A percentile compares a stretch with the other conserved stretches of the same genome.
Evolutionary conservation across 2,797 vertebrate species (phyloP).

Genomic region (Hemitrygon akajei): DNA sequence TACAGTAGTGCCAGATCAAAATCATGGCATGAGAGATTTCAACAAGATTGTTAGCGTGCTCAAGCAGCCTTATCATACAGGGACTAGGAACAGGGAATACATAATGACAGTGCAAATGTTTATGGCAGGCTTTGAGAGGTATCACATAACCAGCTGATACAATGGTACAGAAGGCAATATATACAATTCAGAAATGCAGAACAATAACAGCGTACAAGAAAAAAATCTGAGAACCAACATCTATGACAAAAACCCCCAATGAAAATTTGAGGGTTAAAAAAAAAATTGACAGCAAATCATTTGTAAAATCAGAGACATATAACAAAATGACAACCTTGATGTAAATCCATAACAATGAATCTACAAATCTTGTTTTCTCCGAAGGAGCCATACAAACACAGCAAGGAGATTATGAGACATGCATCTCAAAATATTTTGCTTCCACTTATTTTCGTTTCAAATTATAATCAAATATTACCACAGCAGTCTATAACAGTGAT

Average conservation of each 20-base stretch:
- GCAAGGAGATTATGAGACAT: neutral
- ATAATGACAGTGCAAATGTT: neutral
- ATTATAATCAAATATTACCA: slow-evolving; percentile 20
- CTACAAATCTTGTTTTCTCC: neutral
- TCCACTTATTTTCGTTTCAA: slow-evolving; percentile 18
- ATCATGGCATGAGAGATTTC: too few relatives aligned
- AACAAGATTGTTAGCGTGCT: neutral
- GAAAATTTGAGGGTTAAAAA: too few relatives aligned
- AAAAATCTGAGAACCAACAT: neutral
- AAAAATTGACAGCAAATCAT: neutral
- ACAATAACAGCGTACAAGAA: neutral
- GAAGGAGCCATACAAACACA: neutral
- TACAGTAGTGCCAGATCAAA: neutral
- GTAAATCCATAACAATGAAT: neutral
- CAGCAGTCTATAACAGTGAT: neutral
- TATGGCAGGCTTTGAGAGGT: neutral
- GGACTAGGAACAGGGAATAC: neutral
- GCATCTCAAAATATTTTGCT: slow-evolving; percentile 1
- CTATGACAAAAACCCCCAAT: neutral
- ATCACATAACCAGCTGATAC: neutral
- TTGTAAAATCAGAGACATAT: neutral
- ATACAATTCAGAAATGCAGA: neutral
- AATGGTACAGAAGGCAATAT: neutral
- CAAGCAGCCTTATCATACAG: neutral
- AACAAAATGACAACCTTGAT: neutral